Percentiles rank a stretch among this genome's conserved stretches.
Evolutionary conservation across 2,888 invertebrate genomes (phyloP).

Genomic region (Latheticus oryzae): DNA sequence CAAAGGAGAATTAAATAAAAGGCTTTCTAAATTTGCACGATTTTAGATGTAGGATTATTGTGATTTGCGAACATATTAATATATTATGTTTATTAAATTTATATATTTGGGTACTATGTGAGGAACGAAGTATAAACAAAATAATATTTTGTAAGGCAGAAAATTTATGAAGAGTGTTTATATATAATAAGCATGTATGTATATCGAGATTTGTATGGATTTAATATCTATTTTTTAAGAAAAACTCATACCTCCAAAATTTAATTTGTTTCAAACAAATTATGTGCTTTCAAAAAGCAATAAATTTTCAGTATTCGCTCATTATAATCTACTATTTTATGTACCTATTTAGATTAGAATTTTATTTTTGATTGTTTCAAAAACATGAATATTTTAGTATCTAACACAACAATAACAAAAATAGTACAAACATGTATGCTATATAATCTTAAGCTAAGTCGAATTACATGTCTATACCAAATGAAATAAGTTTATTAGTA

Average conservation of each 20-base stretch:
- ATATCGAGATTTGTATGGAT: slow-evolving; percentile 36
- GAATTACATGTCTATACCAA: slow-evolving; percentile 38
- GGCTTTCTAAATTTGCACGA: slow-evolving; percentile 41
- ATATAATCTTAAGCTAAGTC: slow-evolving; percentile 42
- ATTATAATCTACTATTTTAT: slow-evolving; percentile 10
- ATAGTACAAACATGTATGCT: slow-evolving; percentile 45
- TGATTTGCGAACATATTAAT: slow-evolving; percentile 44
- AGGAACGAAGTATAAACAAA: slow-evolving; percentile 39
- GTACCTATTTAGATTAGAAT: slow-evolving; percentile 33
- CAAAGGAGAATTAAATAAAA: too few species aligned
- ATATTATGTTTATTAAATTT: slow-evolving; percentile 43
- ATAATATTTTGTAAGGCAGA: slow-evolving; percentile 41
- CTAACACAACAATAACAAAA: slow-evolving; percentile 39
- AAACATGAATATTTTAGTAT: slow-evolving; percentile 34
- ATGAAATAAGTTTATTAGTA: slow-evolving; percentile 32
- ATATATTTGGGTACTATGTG: slow-evolving; percentile 44
- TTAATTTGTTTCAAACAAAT: slow-evolving; percentile 11
- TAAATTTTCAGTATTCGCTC: slow-evolving; percentile 23
- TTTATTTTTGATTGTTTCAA: slow-evolving; percentile 19
- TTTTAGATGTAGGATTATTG: slow-evolving; percentile 41
- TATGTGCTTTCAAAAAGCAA: slow-evolving; percentile 32
- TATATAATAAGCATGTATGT: slow-evolving; percentile 36
- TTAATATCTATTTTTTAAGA: slow-evolving; percentile 36
- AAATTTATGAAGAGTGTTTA: slow-evolving; percentile 42
- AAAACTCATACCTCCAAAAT: slow-evolving; percentile 6